Evolutionary conservation across 2,797 vertebrate species (phyloP).

Genomic region (Enteromius paludinosus): DNA sequence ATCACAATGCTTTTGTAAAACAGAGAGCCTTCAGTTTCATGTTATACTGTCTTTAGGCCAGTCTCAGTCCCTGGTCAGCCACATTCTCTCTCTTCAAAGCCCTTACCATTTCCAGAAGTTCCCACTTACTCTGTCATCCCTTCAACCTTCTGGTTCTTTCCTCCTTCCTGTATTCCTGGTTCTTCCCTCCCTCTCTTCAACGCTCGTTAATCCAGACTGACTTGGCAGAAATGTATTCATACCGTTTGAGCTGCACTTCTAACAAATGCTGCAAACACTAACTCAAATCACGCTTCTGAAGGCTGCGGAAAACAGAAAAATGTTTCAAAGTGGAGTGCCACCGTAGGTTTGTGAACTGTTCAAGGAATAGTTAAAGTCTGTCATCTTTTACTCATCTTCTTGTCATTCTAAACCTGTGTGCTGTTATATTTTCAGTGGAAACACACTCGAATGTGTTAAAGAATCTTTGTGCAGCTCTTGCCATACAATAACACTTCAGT

Average conservation of each 20-base stretch:
- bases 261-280: conserved; percentile 57
- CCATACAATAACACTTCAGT: neutral
- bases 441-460: neutral
- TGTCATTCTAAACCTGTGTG: neutral
- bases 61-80: conserved; percentile 27
- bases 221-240: conserved; percentile 68
- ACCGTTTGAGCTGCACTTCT: conserved; percentile 51
- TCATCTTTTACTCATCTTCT: conserved; percentile 18
- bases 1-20: conserved; percentile 13
- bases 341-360: conserved; percentile 61
- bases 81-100: conserved; percentile 22
- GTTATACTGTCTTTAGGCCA: neutral
- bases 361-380: conserved; percentile 28
- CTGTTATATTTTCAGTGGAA: conserved; percentile 6
- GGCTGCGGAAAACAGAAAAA: conserved; percentile 56
- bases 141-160: conserved; percentile 9
- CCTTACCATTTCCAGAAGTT: conserved; percentile 19
- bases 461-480: neutral
- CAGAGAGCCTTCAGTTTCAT: conserved; percentile 18
- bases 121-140: conserved; percentile 10
- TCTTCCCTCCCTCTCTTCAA: conserved; percentile 35
- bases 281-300: conserved; percentile 56
- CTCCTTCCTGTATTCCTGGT: conserved; percentile 2
- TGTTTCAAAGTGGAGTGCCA: conserved; percentile 62
- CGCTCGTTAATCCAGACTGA: conserved; percentile 53